These are phyloP conservation scores for Andrena bicolor DNA, from an alignment of 2,888 invertebrate genomes.

Conservation along the genomic window DNA sequence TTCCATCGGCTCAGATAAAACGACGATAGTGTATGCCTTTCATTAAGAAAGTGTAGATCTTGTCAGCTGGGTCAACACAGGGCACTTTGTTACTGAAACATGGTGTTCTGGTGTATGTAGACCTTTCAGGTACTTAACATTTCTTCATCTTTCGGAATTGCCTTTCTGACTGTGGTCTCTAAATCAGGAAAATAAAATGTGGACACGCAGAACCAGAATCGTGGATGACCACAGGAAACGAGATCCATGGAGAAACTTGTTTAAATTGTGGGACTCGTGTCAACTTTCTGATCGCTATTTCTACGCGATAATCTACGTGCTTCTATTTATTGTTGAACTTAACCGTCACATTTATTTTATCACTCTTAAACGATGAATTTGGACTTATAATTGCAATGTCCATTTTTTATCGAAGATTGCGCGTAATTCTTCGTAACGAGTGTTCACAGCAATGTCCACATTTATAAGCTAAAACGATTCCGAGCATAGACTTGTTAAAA, in stretches of 20 bases:
- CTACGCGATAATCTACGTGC: background rate
- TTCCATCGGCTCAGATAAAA: constrained; percentile 12
- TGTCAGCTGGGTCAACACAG: constrained; percentile 47
- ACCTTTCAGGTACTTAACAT: background rate
- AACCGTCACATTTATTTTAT: no score
- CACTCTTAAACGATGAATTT: no score
- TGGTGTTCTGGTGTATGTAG: background rate
- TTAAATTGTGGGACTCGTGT: constrained; percentile 2
- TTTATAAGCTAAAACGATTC: background rate
- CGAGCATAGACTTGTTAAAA: background rate
- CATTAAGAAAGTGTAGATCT: constrained; percentile 12
- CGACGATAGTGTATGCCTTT: background rate
- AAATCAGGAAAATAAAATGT: background rate
- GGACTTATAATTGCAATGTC: no score
- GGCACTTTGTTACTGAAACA: background rate
- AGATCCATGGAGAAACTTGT: constrained; percentile 43
- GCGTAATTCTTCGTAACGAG: background rate
- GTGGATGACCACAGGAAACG: constrained; percentile 43
- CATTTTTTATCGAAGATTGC: background rate
- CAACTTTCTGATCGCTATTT: constrained; percentile 34
- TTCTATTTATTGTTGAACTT: background rate
- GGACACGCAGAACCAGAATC: constrained; percentile 5
- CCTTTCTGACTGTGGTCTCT: background rate
- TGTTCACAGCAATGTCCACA: background rate
- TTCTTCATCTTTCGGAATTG: background rate